A percentile compares a stretch with the other conserved stretches of the same genome.
phyloP scores from a whole-genome alignment of 2,888 invertebrate species.

The Drosophila niveifrons region DNA sequence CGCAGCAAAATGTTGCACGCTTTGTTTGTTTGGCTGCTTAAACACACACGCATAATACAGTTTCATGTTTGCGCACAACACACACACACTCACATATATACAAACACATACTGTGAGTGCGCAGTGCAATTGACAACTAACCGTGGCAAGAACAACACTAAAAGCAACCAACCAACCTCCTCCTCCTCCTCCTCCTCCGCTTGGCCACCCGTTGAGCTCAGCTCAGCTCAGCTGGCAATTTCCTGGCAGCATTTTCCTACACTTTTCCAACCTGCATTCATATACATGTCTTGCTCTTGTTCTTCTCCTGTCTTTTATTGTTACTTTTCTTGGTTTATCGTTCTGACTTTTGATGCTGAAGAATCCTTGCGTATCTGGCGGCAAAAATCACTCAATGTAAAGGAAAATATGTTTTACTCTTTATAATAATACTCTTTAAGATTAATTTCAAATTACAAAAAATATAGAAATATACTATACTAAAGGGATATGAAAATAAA shows the following conservation, averaged over 20 bases:
- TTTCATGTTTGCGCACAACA: conserved; percentile 42
- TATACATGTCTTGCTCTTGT: conserved; percentile 11
- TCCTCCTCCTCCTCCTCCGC: neutral
- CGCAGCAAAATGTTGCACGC: conserved; percentile 49
- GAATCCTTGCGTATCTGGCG: conserved; percentile 39
- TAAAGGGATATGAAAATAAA: too few species aligned
- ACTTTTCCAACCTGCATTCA: conserved; percentile 48
- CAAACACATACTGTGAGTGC: conserved; percentile 7
- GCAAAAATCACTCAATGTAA: neutral
- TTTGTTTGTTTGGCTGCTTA: conserved; percentile 54
- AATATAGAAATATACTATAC: too few species aligned
- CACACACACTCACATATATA: conserved; percentile 6
- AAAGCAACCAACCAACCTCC: neutral
- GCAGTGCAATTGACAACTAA: conserved; percentile 73
- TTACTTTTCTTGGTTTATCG: conserved; percentile 32
- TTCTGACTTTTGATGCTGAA: conserved; percentile 37
- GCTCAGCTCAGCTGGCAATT: conserved; percentile 69
- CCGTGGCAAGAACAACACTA: conserved; percentile 46
- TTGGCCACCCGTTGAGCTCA: conserved; percentile 39
- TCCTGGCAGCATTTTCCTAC: conserved; percentile 60
- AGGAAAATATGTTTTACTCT: too few species aligned
- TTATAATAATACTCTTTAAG: too few species aligned
- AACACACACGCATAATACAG: conserved; percentile 46
- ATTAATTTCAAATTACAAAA: too few species aligned
- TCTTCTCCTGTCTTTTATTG: conserved; percentile 21